phyloP scores from a whole-genome alignment of 1,140 invertebrate genomes.

The Dysdera silvatica region DNA sequence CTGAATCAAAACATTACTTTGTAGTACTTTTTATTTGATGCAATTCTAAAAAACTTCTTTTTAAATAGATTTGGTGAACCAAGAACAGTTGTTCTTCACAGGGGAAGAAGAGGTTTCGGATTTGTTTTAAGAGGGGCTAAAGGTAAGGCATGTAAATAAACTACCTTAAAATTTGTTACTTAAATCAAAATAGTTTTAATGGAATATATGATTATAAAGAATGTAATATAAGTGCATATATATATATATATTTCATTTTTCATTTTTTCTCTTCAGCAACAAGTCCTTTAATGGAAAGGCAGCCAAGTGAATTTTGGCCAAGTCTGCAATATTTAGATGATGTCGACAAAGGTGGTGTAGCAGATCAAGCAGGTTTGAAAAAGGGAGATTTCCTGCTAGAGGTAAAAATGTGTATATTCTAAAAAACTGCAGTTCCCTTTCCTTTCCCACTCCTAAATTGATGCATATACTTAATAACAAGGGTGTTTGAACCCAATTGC shows the following conservation, averaged over 20 bases:
- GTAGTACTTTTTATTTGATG: no score
- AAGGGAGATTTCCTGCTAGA: slow-evolving; percentile 92
- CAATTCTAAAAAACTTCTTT: background rate
- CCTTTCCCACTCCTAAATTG: no score
- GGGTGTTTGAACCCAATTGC: no score
- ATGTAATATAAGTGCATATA: background rate
- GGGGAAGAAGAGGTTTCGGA: slow-evolving; percentile 91
- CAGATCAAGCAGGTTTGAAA: slow-evolving; percentile 85
- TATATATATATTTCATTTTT: background rate
- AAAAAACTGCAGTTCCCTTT: no score
- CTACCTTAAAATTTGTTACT: background rate
- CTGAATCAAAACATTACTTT: no score
- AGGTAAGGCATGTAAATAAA: slow-evolving; percentile 38
- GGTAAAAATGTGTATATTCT: no score
- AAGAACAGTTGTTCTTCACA: slow-evolving; percentile 77
- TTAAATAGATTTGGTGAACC: slow-evolving; percentile 23
- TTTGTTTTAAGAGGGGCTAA: slow-evolving; percentile 97
- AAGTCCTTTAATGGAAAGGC: slow-evolving; percentile 78
- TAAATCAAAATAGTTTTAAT: background rate
- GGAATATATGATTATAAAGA: background rate
- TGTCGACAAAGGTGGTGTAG: slow-evolving; percentile 93
- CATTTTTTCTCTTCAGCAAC: slow-evolving; percentile 51
- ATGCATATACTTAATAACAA: no score
- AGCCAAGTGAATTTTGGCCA: slow-evolving; percentile 72
- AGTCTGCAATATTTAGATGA: slow-evolving; percentile 98